A percentile compares a stretch with the other conserved stretches of the same genome.
These are phyloP conservation scores for Virgularia gustaviana DNA, from an alignment of 92 coral and sea anemone species.

Conservation along the genomic window DNA sequence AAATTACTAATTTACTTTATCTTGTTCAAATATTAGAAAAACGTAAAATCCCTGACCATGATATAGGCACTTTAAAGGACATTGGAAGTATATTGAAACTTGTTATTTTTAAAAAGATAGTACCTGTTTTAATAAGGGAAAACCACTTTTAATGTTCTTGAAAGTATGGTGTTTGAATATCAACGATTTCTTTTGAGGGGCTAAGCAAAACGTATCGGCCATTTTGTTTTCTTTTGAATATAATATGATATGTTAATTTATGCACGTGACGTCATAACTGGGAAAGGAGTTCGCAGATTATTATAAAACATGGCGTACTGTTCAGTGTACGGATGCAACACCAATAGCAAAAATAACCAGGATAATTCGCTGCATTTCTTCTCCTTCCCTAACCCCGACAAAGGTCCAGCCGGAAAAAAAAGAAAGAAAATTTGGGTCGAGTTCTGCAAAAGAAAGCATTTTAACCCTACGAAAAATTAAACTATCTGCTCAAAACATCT, in stretches of 20 bases:
- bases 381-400: background rate
- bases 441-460: slow-evolving; percentile 10
- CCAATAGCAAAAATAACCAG: slow-evolving; percentile 4
- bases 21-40: too few relatives aligned
- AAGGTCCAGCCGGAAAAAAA: slow-evolving; percentile 1
- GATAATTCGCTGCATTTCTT: background rate
- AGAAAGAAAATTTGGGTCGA: background rate
- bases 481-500: background rate
- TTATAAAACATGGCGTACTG: background rate
- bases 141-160: too few relatives aligned
- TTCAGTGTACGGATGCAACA: slow-evolving; percentile 9
- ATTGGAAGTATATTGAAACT: too few relatives aligned
- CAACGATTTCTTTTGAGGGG: background rate
- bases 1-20: too few relatives aligned
- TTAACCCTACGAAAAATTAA: background rate
- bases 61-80: too few relatives aligned
- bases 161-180: too few relatives aligned
- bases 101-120: too few relatives aligned
- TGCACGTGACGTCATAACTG: slow-evolving; percentile 21
- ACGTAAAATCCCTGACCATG: too few relatives aligned
- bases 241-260: slow-evolving; percentile 9
- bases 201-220: background rate
- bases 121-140: too few relatives aligned
- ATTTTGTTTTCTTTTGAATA: slow-evolving; percentile 7
- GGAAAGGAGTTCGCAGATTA: background rate